Percentiles rank a stretch among this genome's conserved stretches.
phyloP scores from a whole-genome alignment of 2,113 vertebrate genomes.

The Sitta europaea region DNA sequence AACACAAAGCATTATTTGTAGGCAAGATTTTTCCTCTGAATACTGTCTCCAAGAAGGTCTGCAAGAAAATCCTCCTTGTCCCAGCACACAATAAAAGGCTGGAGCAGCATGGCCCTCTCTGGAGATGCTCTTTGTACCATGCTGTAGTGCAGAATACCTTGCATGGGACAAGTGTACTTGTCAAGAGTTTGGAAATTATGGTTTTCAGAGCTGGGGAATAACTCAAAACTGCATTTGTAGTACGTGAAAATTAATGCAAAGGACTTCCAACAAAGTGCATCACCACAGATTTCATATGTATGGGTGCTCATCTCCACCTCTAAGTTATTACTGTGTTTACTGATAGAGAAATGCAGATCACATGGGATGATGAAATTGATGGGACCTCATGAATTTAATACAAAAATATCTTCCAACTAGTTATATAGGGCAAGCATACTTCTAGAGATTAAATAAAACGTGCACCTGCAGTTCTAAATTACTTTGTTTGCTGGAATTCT shows the following conservation, averaged over 20 bases:
- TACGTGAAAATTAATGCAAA: background rate
- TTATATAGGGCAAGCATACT: background rate
- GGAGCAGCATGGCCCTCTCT: rapidly evolving
- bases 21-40: background rate
- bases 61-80: background rate
- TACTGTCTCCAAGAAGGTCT: background rate
- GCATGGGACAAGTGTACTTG: background rate
- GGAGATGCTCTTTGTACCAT: background rate
- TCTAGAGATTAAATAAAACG: background rate
- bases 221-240: background rate
- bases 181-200: background rate
- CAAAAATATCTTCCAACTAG: background rate
- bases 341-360: background rate
- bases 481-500: background rate
- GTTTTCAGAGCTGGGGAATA: background rate
- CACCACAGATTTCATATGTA: background rate
- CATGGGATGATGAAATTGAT: background rate
- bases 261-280: background rate
- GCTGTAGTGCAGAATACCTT: background rate
- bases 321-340: background rate
- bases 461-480: background rate
- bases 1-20: background rate
- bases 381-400: background rate
- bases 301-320: background rate
- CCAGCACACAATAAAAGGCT: background rate